These are phyloP conservation scores for Macrostomum lignano DNA, from an alignment of 1,140 invertebrate species.

Conservation along the genomic window DNA sequence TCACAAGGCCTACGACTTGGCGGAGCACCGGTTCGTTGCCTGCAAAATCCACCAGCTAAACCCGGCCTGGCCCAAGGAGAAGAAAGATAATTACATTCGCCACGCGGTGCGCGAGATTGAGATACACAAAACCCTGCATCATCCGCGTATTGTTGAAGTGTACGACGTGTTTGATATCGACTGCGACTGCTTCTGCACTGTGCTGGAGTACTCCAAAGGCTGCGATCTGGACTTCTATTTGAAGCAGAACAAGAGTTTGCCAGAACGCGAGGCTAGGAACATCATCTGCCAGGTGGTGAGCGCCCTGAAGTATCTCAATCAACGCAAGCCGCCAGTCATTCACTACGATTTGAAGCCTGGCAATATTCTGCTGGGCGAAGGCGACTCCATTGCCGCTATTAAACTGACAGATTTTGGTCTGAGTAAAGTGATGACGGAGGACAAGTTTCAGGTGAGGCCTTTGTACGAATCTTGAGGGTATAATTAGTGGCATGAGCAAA, in stretches of 20 bases:
- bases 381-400: constrained; percentile 41
- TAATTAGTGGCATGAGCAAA: no score
- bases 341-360: constrained; percentile 97
- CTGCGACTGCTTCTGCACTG: constrained; percentile 89
- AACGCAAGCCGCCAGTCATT: constrained; percentile 96
- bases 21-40: constrained; percentile 90
- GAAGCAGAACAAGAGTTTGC: constrained; percentile 93
- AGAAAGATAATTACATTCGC: constrained; percentile 77
- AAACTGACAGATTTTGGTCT: constrained; percentile 99
- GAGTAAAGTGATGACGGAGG: constrained; percentile 96
- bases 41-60: constrained; percentile 99
- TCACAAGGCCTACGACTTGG: constrained; percentile 80
- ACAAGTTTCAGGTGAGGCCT: no score
- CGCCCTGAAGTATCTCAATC: constrained; percentile 92
- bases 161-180: constrained; percentile 99
- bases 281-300: constrained; percentile 84
- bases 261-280: constrained; percentile 83
- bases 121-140: constrained; percentile 90
- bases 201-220: constrained; percentile 96
- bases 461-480: no score
- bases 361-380: constrained; percentile 37
- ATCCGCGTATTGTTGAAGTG: constrained; percentile 83
- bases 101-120: constrained; percentile 96
- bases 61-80: constrained; percentile 99
- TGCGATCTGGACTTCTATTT: constrained; percentile 99